These are phyloP conservation scores for Salpingus planirostris DNA, from an alignment of 2,888 invertebrate species.

Conservation along the genomic window DNA sequence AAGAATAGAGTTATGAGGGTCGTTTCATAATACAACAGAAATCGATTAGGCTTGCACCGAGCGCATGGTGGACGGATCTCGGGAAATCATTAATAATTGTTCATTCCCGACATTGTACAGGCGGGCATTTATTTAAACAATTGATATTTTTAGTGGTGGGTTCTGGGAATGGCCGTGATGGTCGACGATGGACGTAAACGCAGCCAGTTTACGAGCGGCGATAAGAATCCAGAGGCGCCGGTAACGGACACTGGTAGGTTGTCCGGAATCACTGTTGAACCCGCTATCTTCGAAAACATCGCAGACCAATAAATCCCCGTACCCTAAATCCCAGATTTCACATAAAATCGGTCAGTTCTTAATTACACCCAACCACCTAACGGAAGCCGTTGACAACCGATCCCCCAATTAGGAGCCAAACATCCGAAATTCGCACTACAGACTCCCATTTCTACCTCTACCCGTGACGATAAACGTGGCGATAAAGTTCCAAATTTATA, in stretches of 20 bases:
- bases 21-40: conserved; percentile 25
- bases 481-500: too few species aligned
- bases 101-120: too few species aligned
- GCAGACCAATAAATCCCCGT: conserved; percentile 26
- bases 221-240: conserved; percentile 31
- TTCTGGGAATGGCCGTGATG: conserved; percentile 12
- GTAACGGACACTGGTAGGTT: conserved; percentile 27
- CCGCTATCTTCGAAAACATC: conserved; percentile 26
- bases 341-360: too few species aligned
- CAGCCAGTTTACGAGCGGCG: conserved; percentile 24
- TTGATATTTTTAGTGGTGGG: conserved; percentile 12
- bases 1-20: conserved; percentile 27
- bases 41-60: conserved; percentile 23
- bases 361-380: too few species aligned
- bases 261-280: conserved; percentile 29
- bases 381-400: too few species aligned
- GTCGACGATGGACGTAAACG: conserved; percentile 10
- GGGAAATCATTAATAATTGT: conserved; percentile 26
- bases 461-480: too few species aligned
- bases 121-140: conserved; percentile 18
- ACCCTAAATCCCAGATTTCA: too few species aligned
- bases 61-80: conserved; percentile 15
- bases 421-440: too few species aligned
- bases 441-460: too few species aligned
- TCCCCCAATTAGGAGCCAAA: too few species aligned